Percentiles rank a stretch among this genome's conserved stretches.
phyloP scores from a whole-genome alignment of 2,888 invertebrate genomes.

The Spatulosminthurus flaviceps region DNA sequence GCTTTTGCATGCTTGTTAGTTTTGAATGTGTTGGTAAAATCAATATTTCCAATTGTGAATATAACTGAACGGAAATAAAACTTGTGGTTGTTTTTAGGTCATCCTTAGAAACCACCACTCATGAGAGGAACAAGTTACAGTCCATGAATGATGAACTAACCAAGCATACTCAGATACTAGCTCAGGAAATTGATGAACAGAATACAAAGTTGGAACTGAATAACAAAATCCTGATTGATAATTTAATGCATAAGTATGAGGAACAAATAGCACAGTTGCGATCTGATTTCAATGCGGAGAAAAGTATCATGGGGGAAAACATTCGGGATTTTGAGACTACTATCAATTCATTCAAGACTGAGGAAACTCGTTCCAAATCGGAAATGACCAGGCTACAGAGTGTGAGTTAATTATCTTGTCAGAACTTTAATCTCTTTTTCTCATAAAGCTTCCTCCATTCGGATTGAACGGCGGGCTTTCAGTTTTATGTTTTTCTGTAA shows the following conservation, averaged over 20 bases:
- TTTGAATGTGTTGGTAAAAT: too few relatives aligned
- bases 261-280: constrained; percentile 72
- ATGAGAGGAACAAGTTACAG: constrained; percentile 83
- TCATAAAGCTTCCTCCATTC: background rate
- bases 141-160: constrained; percentile 84
- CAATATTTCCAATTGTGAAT: too few relatives aligned
- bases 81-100: constrained; percentile 66
- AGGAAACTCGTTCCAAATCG: constrained; percentile 30
- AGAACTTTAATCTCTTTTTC: background rate
- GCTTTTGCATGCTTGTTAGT: too few relatives aligned
- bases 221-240: constrained; percentile 72
- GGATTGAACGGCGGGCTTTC: background rate
- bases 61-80: too few relatives aligned
- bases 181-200: constrained; percentile 91
- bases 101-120: constrained; percentile 73
- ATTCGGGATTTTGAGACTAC: constrained; percentile 36
- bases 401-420: constrained; percentile 26
- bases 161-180: constrained; percentile 79
- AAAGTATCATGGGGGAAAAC: constrained; percentile 33
- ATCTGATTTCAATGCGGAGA: constrained; percentile 38
- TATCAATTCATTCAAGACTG: constrained; percentile 28
- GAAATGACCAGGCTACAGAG: constrained; percentile 35
- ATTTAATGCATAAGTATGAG: constrained; percentile 79
- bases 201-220: constrained; percentile 83
- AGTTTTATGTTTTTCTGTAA: constrained; percentile 2